Evolutionary conservation across 2,113 vertebrate genomes (phyloP).

Genomic region (Lutjanus erythropterus): DNA sequence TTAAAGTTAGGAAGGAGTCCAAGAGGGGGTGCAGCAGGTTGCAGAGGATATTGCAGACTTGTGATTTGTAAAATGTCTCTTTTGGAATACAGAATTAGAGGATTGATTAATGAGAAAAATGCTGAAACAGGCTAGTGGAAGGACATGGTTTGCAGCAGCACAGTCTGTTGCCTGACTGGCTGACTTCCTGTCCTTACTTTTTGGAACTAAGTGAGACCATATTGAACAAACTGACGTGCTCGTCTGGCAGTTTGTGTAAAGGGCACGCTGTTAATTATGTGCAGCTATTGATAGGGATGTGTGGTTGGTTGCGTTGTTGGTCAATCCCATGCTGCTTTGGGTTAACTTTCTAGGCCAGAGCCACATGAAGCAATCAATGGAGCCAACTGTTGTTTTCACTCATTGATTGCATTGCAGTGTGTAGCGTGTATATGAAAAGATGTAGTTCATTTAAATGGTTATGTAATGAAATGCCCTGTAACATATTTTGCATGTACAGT

Average conservation of each 20-base stretch:
- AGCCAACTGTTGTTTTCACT: conserved; percentile 31
- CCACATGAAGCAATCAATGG: conserved; percentile 47
- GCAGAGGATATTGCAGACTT: not conserved
- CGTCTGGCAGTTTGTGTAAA: conserved; percentile 44
- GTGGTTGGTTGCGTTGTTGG: conserved; percentile 35
- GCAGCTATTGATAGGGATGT: conserved; percentile 62
- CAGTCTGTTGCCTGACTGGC: conserved; percentile 33
- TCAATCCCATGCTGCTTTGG: conserved; percentile 41
- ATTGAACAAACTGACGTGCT: conserved; percentile 64
- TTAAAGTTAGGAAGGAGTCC: conserved; percentile 34
- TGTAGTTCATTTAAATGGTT: conserved; percentile 44
- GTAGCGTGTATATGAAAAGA: not conserved
- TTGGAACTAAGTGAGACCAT: conserved; percentile 70
- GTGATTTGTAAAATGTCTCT: conserved; percentile 14
- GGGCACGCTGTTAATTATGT: conserved; percentile 60
- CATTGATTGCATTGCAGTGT: conserved; percentile 30
- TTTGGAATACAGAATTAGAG: conserved; percentile 45
- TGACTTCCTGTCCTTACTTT: conserved; percentile 72
- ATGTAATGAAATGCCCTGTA: conserved; percentile 56
- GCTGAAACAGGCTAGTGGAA: conserved; percentile 41
- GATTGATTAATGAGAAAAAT: conserved; percentile 64
- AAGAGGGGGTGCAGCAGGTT: not conserved
- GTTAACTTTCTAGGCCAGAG: conserved; percentile 56
- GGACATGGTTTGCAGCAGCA: conserved; percentile 12
- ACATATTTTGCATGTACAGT: conserved; percentile 36